Evolutionary conservation across 2,797 vertebrate species (phyloP).

Genomic region (Setipinna tenuifilis): DNA sequence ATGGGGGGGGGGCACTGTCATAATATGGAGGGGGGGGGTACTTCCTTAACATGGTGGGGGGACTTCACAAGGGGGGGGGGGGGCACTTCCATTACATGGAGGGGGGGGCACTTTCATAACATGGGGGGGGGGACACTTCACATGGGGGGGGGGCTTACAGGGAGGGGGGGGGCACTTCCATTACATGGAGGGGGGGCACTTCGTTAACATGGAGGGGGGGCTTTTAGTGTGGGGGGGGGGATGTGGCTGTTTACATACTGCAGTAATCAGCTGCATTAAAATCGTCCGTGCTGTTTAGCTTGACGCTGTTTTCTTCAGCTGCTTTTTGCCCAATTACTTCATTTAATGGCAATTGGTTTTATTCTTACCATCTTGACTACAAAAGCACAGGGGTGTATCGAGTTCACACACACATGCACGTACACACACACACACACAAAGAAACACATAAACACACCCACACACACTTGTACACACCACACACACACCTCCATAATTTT

Average conservation of each 20-base stretch:
- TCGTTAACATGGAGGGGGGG: too few relatives aligned
- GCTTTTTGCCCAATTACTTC: background rate
- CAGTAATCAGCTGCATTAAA: background rate
- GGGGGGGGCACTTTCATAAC: background rate
- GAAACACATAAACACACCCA: too few relatives aligned
- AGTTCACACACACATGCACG: background rate
- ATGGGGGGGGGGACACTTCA: too few relatives aligned
- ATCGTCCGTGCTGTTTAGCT: background rate
- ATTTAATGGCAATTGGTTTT: background rate
- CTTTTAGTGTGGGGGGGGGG: too few relatives aligned
- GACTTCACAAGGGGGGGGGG: too few relatives aligned
- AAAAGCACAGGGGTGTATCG: background rate
- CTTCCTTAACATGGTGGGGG: too few relatives aligned
- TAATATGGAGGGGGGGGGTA: too few relatives aligned
- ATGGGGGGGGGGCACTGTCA: too few relatives aligned
- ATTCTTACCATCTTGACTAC: background rate
- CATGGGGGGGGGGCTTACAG: too few relatives aligned
- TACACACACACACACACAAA: background rate
- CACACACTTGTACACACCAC: background rate
- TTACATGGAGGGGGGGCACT: too few relatives aligned
- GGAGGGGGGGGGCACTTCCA: too few relatives aligned
- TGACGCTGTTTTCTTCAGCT: background rate
- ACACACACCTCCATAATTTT: background rate
- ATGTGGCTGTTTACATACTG: background rate
- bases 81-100: too few relatives aligned